Conservation (phyloP, 2,113 vertebrate species). For the Macrotus californicus region DNA sequence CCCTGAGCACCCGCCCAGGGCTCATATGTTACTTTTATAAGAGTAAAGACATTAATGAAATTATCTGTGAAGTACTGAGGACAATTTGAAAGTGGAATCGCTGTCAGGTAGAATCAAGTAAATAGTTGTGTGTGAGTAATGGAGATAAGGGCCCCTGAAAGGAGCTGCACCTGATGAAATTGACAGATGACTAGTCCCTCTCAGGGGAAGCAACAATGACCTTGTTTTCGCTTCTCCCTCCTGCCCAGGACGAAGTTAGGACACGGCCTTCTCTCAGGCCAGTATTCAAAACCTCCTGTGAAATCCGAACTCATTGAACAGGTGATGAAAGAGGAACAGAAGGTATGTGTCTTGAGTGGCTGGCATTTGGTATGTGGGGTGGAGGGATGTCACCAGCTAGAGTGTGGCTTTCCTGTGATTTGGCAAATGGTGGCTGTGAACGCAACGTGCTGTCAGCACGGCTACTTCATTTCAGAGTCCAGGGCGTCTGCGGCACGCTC, state of each 20-base stretch:
- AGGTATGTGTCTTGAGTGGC: slow-evolving; percentile 89
- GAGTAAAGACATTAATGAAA: slow-evolving; percentile 6
- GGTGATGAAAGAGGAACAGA: slow-evolving; percentile 99
- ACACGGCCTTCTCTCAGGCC: slow-evolving; percentile 96
- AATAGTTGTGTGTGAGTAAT: slow-evolving; percentile 13
- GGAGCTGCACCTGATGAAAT: not conserved
- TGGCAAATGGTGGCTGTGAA: not conserved
- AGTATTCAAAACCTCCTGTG: slow-evolving; percentile 94
- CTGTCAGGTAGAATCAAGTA: not conserved
- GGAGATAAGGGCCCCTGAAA: not conserved
- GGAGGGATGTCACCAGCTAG: slow-evolving; percentile 61
- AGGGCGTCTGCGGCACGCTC: not conserved
- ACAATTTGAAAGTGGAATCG: slow-evolving; percentile 19
- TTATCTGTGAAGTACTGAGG: slow-evolving; percentile 17
- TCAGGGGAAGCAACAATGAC: slow-evolving; percentile 8
- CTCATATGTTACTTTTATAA: not conserved
- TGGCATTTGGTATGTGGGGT: slow-evolving; percentile 72
- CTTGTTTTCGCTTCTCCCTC: slow-evolving; percentile 40
- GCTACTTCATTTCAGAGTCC: slow-evolving; percentile 49
- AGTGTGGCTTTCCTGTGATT: slow-evolving; percentile 35
- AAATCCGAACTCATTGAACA: slow-evolving; percentile 99
- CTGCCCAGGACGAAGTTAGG: slow-evolving; percentile 93
- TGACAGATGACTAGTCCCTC: not conserved
- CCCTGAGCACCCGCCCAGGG: too few species aligned
- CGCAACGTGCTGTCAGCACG: slow-evolving; percentile 56